Base-by-base conservation (phyloP, 2,797 vertebrate genomes). In the Onychomys leucogaster region DNA sequence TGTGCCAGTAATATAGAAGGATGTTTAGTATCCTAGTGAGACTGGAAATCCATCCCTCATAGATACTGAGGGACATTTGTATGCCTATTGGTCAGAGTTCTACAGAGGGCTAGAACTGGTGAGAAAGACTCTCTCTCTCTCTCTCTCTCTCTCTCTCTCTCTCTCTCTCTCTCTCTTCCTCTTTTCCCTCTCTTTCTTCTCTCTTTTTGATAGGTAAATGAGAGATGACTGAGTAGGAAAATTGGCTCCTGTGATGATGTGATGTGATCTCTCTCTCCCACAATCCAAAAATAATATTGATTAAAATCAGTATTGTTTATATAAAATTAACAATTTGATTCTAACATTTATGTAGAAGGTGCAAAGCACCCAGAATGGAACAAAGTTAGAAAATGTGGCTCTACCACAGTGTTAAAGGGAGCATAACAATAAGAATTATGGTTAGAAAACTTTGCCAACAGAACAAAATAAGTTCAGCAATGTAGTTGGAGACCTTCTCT, bases 261-360 rank as follows among this genome's bases (percentile, higher is more conserved):
- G 1, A 41, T 73, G 5, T 59, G 13, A 57, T 52, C 29, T 27
- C 21, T 69, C 21, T 69, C 21, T 69, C 32, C 32, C n/a, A 52
- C 11, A 37, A 71, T 92, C 67, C 7, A 77, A 32, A 75, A 75
- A 23, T 34, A 34, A 17, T 77, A 13, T 17, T 11, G 37, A 34
- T 77, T 95, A 23, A 92, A 76, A 69, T 81, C 34, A 59, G 34
- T 13, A 37, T 92, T 83, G 84, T 63, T 89, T 57, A 14, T 81
- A 69, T 63, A 59, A 83, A 83, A 77, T 37, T 71, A 46, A 57
- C 6, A 65, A 78, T 2, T 14, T 81, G 80, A 55, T 81, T 73
- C 76, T 94, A 77, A 76, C 46, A 14, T 69, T 92, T 77, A 57
- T 23, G 21, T 25, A 27, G 69, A 85, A 80, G 37, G 8, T 84